phyloP scores from a whole-genome alignment of 1,140 invertebrate species.

The Calephelis virginiensis region DNA sequence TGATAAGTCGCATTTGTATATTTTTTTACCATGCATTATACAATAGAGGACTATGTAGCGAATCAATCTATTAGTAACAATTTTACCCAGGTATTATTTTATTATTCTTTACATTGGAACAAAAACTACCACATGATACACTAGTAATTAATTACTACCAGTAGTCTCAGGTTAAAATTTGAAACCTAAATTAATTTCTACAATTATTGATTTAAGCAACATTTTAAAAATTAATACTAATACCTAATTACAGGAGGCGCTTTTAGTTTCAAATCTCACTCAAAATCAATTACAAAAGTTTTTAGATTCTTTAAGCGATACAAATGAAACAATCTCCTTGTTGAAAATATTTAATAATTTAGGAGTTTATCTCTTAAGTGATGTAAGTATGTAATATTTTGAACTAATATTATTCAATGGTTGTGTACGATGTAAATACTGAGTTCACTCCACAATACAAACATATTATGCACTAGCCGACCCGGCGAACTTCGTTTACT shows the following conservation, averaged over 20 bases:
- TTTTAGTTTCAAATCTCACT: background rate
- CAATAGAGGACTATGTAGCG: background rate
- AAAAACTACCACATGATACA: no score
- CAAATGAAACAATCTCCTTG: conserved; percentile 36
- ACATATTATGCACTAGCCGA: no score
- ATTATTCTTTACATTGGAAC: no score
- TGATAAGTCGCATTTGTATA: background rate
- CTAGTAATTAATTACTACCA: no score
- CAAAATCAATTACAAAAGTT: conserved; percentile 28
- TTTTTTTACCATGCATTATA: background rate
- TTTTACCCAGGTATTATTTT: background rate
- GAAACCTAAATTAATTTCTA: no score
- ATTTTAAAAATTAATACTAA: background rate
- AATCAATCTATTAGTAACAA: background rate
- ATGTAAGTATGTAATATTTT: conserved; percentile 38
- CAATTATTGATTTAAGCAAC: no score
- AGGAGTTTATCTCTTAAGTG: conserved; percentile 39
- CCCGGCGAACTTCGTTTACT: no score
- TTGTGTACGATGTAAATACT: no score
- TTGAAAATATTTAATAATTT: conserved; percentile 49
- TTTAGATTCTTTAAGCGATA: conserved; percentile 39
- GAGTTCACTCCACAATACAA: no score
- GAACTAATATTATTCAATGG: no score
- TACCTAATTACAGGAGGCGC: background rate
- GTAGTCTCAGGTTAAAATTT: no score